Evolutionary conservation across 2,797 vertebrate species (phyloP), one percentile per base, ranked within the genome.

Genomic region (Zonotrichia albicollis): DNA sequence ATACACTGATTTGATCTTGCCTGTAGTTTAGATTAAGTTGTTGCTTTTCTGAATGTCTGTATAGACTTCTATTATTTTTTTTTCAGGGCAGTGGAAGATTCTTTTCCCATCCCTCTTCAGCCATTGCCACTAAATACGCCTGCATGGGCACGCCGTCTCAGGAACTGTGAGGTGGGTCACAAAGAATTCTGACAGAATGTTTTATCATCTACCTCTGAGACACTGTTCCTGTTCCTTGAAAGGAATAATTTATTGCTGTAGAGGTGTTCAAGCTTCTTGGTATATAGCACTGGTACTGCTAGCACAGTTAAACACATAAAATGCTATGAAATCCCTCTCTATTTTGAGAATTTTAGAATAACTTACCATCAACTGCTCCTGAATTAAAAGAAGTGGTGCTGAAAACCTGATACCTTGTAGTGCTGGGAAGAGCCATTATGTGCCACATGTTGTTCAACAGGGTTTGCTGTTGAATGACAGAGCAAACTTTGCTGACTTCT

Each of bases 91-190:
- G 38, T 81, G 42, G 97, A 98, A 95, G 98, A 98, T 93, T 62
- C 93, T 48, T 97, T 98, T 94, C 94, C 96, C 21, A 89, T 97
- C 57, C 97, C 98, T 87, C 95, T 98, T 30, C 98, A 98, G 68
- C 97, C 98, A 7, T 93, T 98, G 86, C 97, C 97, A 22, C 94
- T 97, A 91, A 98, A 97, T 55, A 97, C 97, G 1, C 98, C 98
- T 83, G 93, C 97, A 8, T 99, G 98, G 98, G 98, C 98, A 0
- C 90, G 90, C 46, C 95, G 97, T 89, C 98, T 99, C 71, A 97
- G 98, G 88, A 98, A 62, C 87, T 98, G 98, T 97, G 98, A 98
- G 98, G 98, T 98, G 60, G 91, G 98, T 87, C 93, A 51, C 75
- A 82, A 51, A 82, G 38, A 93, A 68, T 87, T 81, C 34, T 95